Base-by-base conservation (phyloP, 2,888 invertebrate species). In the Aporophyla lueneburgensis region DNA sequence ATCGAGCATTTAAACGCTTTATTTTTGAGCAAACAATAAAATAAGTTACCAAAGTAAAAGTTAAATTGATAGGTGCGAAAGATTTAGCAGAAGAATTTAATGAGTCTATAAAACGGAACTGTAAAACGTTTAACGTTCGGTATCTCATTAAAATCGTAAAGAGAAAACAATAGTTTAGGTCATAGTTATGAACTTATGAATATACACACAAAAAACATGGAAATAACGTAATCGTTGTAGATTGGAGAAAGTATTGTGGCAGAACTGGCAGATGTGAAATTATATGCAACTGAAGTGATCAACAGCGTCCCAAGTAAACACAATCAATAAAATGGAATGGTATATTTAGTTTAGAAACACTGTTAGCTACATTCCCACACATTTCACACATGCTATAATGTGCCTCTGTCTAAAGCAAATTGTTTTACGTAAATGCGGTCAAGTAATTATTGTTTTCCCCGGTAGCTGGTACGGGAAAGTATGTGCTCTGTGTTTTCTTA, bases 231-330 rank as follows among this genome's bases (percentile, higher is more conserved):
- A 83, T 71, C 51, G 54, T 66, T 54, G 24, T 63, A 65, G 59
- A 71, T 63, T n/a, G 81, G 86, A 71, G 86, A 86, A 86, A 86
- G 86, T 83, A 56, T 56, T 59, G 59, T 59, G 24, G 49, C 24
- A 54, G 40, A 76, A 56, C 56, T 59, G 24, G 49, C 24, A 54
- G 40, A 76, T 27, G 54, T 51, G 16, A 70, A 76, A 65, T 61
- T 56, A 75, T 72, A 69, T 53, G 53, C 43, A 71, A 67, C 53
- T 76, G 33, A 58, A 66, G 56, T 40, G 7, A 67, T 67, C 65
- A 59, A 62, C 49, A 58, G 24, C 33, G 19, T 6, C 43, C 16
- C 56, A 27, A 53, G 46, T 72, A 71, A 72, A 74, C 53, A 51
- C 59, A 9, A 24, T 24, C 70, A 67, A 27, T 66, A 70, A 74